Evolutionary conservation across 2,113 vertebrate genomes (phyloP).

Genomic region (Aspidoscelis tigris): DNA sequence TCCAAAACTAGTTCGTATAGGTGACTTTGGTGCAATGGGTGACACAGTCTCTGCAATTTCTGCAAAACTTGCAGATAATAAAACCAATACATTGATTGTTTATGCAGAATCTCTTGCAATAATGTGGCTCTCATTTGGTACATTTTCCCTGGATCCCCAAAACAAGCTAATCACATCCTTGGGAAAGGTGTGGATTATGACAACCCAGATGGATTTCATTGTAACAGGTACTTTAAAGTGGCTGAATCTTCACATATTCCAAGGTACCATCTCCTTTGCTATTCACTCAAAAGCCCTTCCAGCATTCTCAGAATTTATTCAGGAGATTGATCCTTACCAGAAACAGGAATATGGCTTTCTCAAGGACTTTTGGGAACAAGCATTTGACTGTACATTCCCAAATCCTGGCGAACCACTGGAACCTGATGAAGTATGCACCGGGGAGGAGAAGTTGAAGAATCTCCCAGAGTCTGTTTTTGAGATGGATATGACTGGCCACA

Average conservation of each 20-base stretch:
- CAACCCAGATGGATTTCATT: slow-evolving; percentile 7
- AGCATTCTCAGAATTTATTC: not conserved
- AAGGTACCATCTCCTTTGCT: slow-evolving; percentile 6
- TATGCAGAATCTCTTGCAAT: not conserved
- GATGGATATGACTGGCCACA: too few species aligned
- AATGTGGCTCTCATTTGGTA: not conserved
- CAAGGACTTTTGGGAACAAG: slow-evolving; percentile 15
- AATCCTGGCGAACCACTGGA: too few species aligned
- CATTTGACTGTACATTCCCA: too few species aligned
- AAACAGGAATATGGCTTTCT: not conserved
- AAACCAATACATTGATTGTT: not conserved
- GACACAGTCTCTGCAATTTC: not conserved
- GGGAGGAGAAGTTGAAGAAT: too few species aligned
- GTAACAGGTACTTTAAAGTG: not conserved
- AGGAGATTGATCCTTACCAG: not conserved
- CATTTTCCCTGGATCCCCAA: not conserved
- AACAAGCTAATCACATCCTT: not conserved
- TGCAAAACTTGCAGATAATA: not conserved
- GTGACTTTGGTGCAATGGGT: not conserved
- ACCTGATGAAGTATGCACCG: too few species aligned
- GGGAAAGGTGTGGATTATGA: slow-evolving; percentile 3
- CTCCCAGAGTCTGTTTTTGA: too few species aligned
- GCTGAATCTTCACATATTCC: not conserved
- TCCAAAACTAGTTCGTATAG: not conserved
- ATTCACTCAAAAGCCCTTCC: not conserved